Conservation (phyloP, 1,140 invertebrate species). For the Lanistes nyassanus region DNA sequence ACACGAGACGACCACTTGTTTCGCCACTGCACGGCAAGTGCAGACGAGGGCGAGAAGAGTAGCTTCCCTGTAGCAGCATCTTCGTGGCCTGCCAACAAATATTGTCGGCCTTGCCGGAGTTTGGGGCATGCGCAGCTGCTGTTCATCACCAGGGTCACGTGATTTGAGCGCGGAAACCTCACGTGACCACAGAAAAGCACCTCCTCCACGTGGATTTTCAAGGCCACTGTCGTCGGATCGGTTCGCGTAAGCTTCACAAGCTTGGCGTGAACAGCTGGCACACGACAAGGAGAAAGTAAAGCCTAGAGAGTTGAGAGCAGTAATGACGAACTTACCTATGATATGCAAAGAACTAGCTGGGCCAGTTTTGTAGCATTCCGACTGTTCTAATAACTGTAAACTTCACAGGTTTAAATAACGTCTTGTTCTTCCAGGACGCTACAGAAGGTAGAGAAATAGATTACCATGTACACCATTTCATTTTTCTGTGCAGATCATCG, state of each 20-base stretch:
- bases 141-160: conserved; percentile 49
- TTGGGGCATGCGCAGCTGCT: conserved; percentile 48
- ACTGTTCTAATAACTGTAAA: too few species aligned
- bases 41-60: conserved; percentile 35
- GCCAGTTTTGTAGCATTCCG: too few species aligned
- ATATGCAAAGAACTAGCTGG: too few species aligned
- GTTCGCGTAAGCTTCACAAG: conserved; percentile 32
- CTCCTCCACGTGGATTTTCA: conserved; percentile 39
- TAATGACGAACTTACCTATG: too few species aligned
- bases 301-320: not conserved
- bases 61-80: conserved; percentile 35
- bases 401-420: too few species aligned
- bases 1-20: conserved; percentile 36
- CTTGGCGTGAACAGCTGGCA: conserved; percentile 38
- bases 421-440: too few species aligned
- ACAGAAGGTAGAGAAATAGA: too few species aligned
- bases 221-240: conserved; percentile 35
- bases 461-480: too few species aligned
- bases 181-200: conserved; percentile 39
- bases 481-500: too few species aligned
- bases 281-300: conserved; percentile 23
- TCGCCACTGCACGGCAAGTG: conserved; percentile 39
- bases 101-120: conserved; percentile 33
- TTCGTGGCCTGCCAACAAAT: conserved; percentile 44
- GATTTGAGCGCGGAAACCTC: conserved; percentile 32